Evolutionary conservation across 2,797 vertebrate species (phyloP), one percentile per base, ranked within the genome.

Genomic region (Perodicticus potto): DNA sequence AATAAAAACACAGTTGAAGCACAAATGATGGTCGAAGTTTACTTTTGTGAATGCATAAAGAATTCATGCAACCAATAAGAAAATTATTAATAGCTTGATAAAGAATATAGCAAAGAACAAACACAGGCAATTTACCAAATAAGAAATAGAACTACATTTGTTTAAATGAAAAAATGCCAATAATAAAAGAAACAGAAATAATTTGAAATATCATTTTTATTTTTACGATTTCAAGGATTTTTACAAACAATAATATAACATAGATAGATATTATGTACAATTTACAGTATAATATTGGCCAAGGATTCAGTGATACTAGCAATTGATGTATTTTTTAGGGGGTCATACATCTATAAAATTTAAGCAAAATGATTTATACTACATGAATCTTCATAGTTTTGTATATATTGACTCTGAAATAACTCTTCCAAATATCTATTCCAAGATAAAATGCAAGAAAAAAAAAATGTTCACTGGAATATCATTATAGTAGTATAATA

Each of bases 191-290:
- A 83, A 81, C 10, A 92, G 17, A 82, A 87, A 81, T 77, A 82
- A 74, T 34, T 74, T 73, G 1, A 88, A 94, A 77, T 53, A 14
- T 0, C 2, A 85, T 20, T 86, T 86, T 89, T 69, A 72, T 74
- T 81, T 76, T 37, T 37, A 92, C 83, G 90, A 53, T 86, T 74
- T 1, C 34, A 88, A 93, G 19, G 27, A 27, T 65, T 90, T 95
- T 92, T 74, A 9, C 17, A 85, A 74, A n/a, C 2, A 0, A n/a
- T 37, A 45, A 53, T 61, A 45, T 27, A 45, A 37, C 20, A 59
- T 12, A 9, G 40, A 86, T 8, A 59, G 9, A 7, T 45, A 83
- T 8, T 69, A n/a, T 40, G 57, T 94, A 57, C 23, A 55, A 19
- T 37, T 67, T 13, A 87, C 17, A 49, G 32, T 61, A 34, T 13